These are phyloP conservation scores for Pedicia rivosa DNA, from an alignment of 2,888 invertebrate genomes.

Conservation along the genomic window DNA sequence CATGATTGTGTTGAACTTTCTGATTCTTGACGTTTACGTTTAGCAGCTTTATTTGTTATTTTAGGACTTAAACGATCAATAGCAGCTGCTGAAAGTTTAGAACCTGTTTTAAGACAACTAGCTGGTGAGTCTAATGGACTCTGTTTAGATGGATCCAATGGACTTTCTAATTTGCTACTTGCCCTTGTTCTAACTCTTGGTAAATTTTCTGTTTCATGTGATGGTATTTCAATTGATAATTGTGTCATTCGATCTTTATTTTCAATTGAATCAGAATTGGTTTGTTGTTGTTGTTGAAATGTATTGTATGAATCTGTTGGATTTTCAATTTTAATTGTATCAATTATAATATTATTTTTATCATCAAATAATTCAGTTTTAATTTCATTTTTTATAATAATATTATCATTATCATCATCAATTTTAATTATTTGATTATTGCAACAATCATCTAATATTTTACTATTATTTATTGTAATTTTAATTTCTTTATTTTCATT, in stretches of 20 bases:
- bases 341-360: too few species aligned
- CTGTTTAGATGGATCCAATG: constrained; percentile 38
- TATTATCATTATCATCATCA: neutral
- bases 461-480: constrained; percentile 4
- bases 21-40: constrained; percentile 64
- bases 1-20: constrained; percentile 54
- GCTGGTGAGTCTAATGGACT: constrained; percentile 34
- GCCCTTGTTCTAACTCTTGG: constrained; percentile 47
- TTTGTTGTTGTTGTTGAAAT: too few species aligned
- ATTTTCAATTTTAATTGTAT: too few species aligned
- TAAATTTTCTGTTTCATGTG: constrained; percentile 28
- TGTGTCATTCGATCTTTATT: constrained; percentile 39
- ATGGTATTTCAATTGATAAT: constrained; percentile 70
- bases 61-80: constrained; percentile 21
- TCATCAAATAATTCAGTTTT: too few species aligned
- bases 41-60: constrained; percentile 27
- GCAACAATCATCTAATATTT: constrained; percentile 12
- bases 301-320: too few species aligned
- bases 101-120: constrained; percentile 24
- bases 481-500: constrained; percentile 12
- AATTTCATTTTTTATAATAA: too few species aligned
- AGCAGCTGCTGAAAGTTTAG: constrained; percentile 14
- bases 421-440: constrained; percentile 9
- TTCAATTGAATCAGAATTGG: constrained; percentile 8
- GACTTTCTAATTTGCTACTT: constrained; percentile 50